Evolutionary conservation across 2,113 vertebrate species (phyloP), one percentile per base, ranked within the genome.

Genomic region (Chionodraco myersi): DNA sequence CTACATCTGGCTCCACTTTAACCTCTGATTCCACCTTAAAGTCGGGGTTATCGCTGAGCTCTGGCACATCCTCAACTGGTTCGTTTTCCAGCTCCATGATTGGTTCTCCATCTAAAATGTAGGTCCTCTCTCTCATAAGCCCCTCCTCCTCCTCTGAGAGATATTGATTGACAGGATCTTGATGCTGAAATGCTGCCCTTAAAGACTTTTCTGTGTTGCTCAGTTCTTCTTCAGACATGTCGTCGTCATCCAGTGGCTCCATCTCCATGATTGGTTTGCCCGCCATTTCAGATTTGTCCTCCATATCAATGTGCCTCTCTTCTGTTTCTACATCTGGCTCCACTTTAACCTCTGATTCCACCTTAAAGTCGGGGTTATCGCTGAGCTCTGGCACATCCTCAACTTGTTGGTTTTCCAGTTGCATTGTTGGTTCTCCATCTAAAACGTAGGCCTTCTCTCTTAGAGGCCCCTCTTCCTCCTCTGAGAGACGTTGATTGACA

Each of bases 281-380:
- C 15, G 26, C 10, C 21, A 58, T 30, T 16, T 76, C 53, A 58
- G n/a, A 13, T n/a, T 62, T 60, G 26, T 10, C 10, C 34, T 69
- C 66, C 41, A 51, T 75, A 30, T 83, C 74, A 26, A 52, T 44
- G 6, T 58, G 59, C 21, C 63, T 51, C 56, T 87, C 62, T 45
- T 74, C 11, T 10, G 21, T 14, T 30, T 67, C 23, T 30, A 66
- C 14, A n/a, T 61, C 57, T 23, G 23, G 49, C 12, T 80, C 75
- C 54, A 62, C 6, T 12, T 57, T 5, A n/a, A 23, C 51, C 10
- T 70, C 47, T 11, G 70, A 61, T 3, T 65, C 18, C 21, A 62
- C 54, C 44, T 30, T 23, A 15, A 77, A 52, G 4, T 74, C 61
- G 8, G 47, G 59, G 16, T 73, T 30, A 10, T 14, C 45, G 59